Percentiles rank a stretch among this genome's conserved stretches.
Conservation (phyloP, 2,888 invertebrate genomes). For the Allophyes oxyacanthae region DNA sequence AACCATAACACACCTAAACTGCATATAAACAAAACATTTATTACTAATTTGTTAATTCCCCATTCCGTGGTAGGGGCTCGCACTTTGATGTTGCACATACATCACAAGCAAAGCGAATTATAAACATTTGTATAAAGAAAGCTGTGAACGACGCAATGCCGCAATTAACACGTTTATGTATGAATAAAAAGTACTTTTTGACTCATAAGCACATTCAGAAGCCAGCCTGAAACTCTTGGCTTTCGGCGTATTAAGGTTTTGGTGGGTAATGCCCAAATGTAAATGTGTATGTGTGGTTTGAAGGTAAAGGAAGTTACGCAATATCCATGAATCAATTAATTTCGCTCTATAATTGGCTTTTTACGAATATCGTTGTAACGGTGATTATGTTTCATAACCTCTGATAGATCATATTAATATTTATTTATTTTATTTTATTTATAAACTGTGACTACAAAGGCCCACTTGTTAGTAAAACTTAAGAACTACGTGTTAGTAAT, state of each 20-base stretch:
- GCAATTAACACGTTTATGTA: slow-evolving; percentile 64
- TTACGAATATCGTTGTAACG: no score
- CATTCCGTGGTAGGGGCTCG: slow-evolving; percentile 42
- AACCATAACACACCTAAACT: no score
- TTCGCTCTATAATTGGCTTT: no score
- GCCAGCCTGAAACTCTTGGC: slow-evolving; percentile 39
- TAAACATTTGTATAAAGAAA: slow-evolving; percentile 74
- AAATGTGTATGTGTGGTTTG: slow-evolving; percentile 14
- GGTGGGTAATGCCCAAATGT: slow-evolving; percentile 12
- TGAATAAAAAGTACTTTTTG: slow-evolving; percentile 41
- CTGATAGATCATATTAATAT: no score
- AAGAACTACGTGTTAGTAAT: no score
- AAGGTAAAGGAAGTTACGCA: no score
- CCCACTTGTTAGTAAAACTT: no score
- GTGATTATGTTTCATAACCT: no score
- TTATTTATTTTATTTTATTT: no score
- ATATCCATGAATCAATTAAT: no score
- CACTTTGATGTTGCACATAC: slow-evolving; percentile 75
- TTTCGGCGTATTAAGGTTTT: not conserved
- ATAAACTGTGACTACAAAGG: no score
- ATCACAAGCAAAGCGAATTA: slow-evolving; percentile 70
- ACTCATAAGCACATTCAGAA: slow-evolving; percentile 23
- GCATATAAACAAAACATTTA: no score
- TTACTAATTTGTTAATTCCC: slow-evolving; percentile 8
- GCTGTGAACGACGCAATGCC: slow-evolving; percentile 55